A percentile compares a stretch with the other conserved stretches of the same genome.
These are phyloP conservation scores for Pammene aurita DNA, from an alignment of 2,888 invertebrate species.

Conservation along the genomic window DNA sequence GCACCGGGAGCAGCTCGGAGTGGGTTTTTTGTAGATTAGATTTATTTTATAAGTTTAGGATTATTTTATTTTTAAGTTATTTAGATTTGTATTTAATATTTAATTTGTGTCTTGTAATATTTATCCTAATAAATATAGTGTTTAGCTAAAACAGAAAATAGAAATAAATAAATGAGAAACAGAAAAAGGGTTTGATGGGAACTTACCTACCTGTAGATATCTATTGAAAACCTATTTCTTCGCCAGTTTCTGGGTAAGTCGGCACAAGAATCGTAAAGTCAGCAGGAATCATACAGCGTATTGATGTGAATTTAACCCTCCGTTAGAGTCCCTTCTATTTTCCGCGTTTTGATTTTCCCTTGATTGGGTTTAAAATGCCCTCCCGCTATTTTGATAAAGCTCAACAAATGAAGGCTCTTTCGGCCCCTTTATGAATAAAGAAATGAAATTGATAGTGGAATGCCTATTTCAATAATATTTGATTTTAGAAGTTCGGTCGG, in stretches of 20 bases:
- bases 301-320: constrained; percentile 81
- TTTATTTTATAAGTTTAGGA: no score
- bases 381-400: constrained; percentile 74
- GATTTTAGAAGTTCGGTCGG: background rate
- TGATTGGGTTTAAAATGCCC: constrained; percentile 81
- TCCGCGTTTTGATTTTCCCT: constrained; percentile 81
- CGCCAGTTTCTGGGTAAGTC: constrained; percentile 36
- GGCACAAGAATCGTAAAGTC: constrained; percentile 65
- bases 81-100: no score
- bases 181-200: no score
- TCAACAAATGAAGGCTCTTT: constrained; percentile 65
- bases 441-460: constrained; percentile 51
- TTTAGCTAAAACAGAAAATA: no score
- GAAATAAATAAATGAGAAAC: no score
- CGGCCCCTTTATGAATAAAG: constrained; percentile 61
- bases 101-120: no score
- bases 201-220: background rate
- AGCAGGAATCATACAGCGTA: constrained; percentile 78
- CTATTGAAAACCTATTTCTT: background rate
- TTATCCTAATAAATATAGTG: no score
- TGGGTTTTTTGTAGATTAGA: no score
- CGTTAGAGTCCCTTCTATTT: constrained; percentile 75
- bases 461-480: constrained; percentile 22
- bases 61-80: no score
- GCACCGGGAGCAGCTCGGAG: no score